phyloP scores from a whole-genome alignment of 1,140 invertebrate species.

The Teleogryllus occipitalis region DNA sequence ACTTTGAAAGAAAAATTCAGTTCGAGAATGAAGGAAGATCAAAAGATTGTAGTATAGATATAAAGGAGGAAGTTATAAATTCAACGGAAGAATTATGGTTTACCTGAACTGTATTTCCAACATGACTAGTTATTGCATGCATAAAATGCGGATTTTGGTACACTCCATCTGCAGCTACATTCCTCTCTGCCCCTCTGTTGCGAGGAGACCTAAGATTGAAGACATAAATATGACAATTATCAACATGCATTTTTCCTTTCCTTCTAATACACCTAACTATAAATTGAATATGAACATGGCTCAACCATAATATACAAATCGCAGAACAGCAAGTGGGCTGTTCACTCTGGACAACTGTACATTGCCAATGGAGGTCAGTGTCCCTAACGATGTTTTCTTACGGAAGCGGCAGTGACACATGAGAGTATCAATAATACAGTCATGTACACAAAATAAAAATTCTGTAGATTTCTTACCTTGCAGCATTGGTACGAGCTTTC shows the following conservation, averaged over 20 bases:
- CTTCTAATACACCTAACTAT: background rate
- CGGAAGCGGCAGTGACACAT: background rate
- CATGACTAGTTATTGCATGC: slow-evolving; percentile 71
- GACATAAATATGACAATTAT: background rate
- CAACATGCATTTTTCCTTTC: background rate
- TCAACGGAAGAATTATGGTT: background rate
- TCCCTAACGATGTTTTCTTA: slow-evolving; percentile 14
- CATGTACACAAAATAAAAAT: background rate
- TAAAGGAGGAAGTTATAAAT: too few relatives aligned
- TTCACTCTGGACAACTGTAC: background rate
- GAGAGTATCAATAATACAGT: background rate
- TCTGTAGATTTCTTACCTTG: slow-evolving; percentile 32
- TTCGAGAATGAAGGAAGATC: too few relatives aligned
- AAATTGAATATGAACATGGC: background rate
- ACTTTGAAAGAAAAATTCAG: too few relatives aligned
- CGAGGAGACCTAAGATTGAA: slow-evolving; percentile 48
- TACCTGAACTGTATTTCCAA: slow-evolving; percentile 70
- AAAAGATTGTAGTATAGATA: too few relatives aligned
- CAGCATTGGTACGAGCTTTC: slow-evolving; percentile 41
- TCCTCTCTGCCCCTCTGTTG: slow-evolving; percentile 33
- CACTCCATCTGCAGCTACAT: slow-evolving; percentile 63
- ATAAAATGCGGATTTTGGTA: slow-evolving; percentile 82
- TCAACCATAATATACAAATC: background rate
- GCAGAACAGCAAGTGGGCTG: background rate
- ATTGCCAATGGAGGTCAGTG: slow-evolving; percentile 19